Evolutionary conservation across 2,113 vertebrate species (phyloP), one percentile per base, ranked within the genome.

Genomic region (Bambusicola thoracicus): DNA sequence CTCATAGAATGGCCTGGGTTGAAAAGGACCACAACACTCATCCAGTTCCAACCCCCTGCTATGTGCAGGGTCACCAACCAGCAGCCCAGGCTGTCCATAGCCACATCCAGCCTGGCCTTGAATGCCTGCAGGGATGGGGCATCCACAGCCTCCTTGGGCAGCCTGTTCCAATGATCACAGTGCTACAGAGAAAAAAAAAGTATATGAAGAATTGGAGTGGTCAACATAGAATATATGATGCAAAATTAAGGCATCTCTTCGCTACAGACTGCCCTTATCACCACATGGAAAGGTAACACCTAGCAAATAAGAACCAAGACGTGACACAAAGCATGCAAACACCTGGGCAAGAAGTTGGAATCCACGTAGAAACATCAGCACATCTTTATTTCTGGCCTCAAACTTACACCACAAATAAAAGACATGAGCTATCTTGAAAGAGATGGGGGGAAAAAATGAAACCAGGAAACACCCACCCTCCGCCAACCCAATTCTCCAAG

Each of bases 401-500:
- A 20, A 56, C 38, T 65, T 29, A 10, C 1, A 40, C 10, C 27
- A 48, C 6, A 20, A 25, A 16, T n/a, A n/a, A 4, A 18, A 22
- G 46, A 20, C 4, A n/a, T 6, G 21, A 30, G 59, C 29, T 34
- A 30, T 15, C 16, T 68, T 8, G 3, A 51, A 17, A 66, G n/a
- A 56, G 9, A 68, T 3, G 34, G 63, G 63, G 19, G 1, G 11
- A 21, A 12, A 32, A 16, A 32, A 13, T 11, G 30, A 58, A 56
- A n/a, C 32, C 13, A 25, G 21, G 53, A 19, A 0, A 2, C 36
- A 53, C 38, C 20, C 1, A 11, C 10, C 22, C 20, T 43, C 30
- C 25, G 17, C 68, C 76, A 83, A 17, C 16, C 19, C 30, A 8
- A 24, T 62, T 41, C 73, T 53, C 59, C 44, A 32, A 81, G 51